Base-by-base conservation (phyloP, 1,140 invertebrate genomes). In the Tenebrio molitor region DNA sequence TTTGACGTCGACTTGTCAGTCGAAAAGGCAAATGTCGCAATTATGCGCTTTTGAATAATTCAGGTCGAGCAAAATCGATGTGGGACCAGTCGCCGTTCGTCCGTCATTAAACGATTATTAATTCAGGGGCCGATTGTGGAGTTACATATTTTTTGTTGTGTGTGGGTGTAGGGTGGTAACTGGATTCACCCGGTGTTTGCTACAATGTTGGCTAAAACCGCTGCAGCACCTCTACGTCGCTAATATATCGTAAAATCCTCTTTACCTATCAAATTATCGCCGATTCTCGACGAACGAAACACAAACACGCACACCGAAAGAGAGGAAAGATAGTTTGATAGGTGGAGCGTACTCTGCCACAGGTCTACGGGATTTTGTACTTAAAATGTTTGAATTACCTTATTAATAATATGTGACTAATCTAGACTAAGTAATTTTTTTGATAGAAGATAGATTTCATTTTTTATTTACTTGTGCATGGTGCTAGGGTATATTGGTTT, bases 111-210 rank as follows among this genome's bases (percentile, higher is more conserved):
- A n/a, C n/a, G n/a, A 39, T 39, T 39, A n/a, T 25, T 41, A 12
- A 41, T 41, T 17, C 1, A 44, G n/a, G 63, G 41, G 2, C 36
- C 15, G 50, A 58, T 21, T 50, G 66, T 62, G 19, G 15, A 6
- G 76, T 79, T 80, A 79, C 79, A 75, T 80, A 78, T 79, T 76
- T 78, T 77, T 80, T 79, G 74, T 78, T 77, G 71, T 79, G 79
- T 81, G 78, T 80, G 80, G 79, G 77, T 76, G 78, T 80, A 80
- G 80, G 77, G 78, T 79, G 77, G 72, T 74, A 71, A 77, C 72
- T 78, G 79, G 78, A 80, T 79, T 79, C 77, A 78, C 79, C 81
- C 79, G 73, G 76, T 81, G 79, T 81, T 82, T 82, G 81, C 79
- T 82, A 81, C 81, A 80, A 77, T 77, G 79, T 82, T 80, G 80